A percentile compares a stretch with the other conserved stretches of the same genome.
phyloP scores from a whole-genome alignment of 2,113 vertebrate genomes.

The Pogona vitticeps region DNA sequence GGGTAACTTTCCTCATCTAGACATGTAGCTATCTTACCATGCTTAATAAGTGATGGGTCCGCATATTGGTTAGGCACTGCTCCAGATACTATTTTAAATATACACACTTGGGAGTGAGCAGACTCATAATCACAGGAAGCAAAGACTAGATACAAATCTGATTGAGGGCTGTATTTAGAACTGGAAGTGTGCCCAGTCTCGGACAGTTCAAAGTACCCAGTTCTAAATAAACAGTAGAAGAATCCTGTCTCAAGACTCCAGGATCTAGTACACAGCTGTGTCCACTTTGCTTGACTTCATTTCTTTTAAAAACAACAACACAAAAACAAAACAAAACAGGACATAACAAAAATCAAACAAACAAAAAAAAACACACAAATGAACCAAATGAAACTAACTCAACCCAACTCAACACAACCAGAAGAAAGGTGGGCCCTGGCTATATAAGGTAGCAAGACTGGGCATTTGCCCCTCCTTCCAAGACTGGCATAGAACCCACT shows the following conservation, averaged over 20 bases:
- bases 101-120: neutral
- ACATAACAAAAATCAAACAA: too few relatives aligned
- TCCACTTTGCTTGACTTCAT: neutral
- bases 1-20: neutral
- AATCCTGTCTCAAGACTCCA: neutral
- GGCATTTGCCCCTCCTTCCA: neutral
- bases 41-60: too few relatives aligned
- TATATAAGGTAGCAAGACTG: neutral
- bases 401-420: too few relatives aligned
- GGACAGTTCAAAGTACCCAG: neutral
- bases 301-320: neutral
- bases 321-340: neutral
- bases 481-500: neutral
- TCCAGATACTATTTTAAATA: neutral
- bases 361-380: too few relatives aligned
- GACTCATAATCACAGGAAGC: neutral
- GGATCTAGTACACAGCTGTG: neutral
- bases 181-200: neutral
- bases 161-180: constrained; percentile 1
- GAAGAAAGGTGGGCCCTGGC: neutral
- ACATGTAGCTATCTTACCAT: too few relatives aligned
- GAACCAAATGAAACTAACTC: neutral
- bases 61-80: neutral
- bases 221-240: neutral
- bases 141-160: neutral